Conservation (phyloP, 2,888 invertebrate genomes). For the Cryptus viduatorius region DNA sequence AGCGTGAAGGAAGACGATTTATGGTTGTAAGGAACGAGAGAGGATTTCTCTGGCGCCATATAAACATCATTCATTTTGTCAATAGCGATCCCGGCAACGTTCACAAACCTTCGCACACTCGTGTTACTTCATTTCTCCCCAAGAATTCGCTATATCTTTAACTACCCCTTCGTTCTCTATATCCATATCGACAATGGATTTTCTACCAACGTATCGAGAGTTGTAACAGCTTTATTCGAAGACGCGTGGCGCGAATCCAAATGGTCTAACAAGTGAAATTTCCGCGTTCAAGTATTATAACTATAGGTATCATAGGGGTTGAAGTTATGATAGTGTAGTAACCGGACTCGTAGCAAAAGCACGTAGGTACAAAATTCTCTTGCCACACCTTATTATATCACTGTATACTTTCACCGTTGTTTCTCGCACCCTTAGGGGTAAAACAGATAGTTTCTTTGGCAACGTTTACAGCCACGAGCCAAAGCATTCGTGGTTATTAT, state of each 20-base stretch:
- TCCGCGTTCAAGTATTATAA: neutral
- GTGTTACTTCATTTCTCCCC: conserved; percentile 32
- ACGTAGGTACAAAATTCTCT: conserved; percentile 14
- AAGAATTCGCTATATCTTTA: neutral
- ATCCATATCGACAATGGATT: conserved; percentile 77
- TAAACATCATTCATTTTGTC: conserved; percentile 83
- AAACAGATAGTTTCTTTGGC: conserved; percentile 20
- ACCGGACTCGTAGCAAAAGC: neutral
- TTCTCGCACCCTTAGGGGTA: neutral
- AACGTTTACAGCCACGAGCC: conserved; percentile 28
- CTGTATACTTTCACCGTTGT: conserved; percentile 32
- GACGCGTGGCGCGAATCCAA: conserved; percentile 78
- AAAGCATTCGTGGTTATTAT: neutral
- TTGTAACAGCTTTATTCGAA: conserved; percentile 79
- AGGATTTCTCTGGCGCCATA: conserved; percentile 78
- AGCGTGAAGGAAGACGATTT: conserved; percentile 77
- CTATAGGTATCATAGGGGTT: neutral
- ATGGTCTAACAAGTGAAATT: conserved; percentile 59
- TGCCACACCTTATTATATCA: conserved; percentile 5
- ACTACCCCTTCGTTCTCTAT: neutral
- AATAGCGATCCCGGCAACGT: conserved; percentile 74
- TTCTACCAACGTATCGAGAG: conserved; percentile 74
- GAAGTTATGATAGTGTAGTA: conserved; percentile 13
- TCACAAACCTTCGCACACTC: conserved; percentile 40
- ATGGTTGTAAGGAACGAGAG: conserved; percentile 75